Conservation (phyloP, 2,888 invertebrate genomes). For the Trichopria drosophilae region DNA sequence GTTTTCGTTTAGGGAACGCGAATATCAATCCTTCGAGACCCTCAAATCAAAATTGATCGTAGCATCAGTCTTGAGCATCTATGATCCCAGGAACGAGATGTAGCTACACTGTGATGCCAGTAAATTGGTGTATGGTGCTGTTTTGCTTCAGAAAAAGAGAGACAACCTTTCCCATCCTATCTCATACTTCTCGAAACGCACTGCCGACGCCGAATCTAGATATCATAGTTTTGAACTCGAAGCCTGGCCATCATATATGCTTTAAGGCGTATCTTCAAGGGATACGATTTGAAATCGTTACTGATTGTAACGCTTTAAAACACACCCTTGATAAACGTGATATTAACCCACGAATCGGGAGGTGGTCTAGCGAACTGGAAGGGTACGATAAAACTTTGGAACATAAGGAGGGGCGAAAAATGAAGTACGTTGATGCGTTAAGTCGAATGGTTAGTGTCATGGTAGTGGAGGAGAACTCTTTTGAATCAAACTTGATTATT, state of each 20-base stretch:
- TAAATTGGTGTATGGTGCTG: background rate
- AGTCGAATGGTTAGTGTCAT: background rate
- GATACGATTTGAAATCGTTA: background rate
- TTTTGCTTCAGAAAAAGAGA: background rate
- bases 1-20: too few relatives aligned
- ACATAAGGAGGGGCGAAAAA: conserved; percentile 2
- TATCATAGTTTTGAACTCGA: background rate
- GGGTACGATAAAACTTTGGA: background rate
- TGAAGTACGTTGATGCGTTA: background rate
- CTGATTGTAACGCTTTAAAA: background rate
- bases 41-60: background rate
- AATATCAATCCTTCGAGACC: background rate
- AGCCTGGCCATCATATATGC: too few relatives aligned
- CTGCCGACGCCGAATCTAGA: too few relatives aligned
- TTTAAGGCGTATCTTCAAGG: background rate
- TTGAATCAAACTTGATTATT: background rate
- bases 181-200: too few relatives aligned
- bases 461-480: too few relatives aligned
- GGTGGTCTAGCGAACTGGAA: background rate
- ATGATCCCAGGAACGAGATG: background rate
- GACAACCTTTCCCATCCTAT: background rate
- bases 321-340: background rate
- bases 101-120: background rate
- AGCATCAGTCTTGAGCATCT: background rate
- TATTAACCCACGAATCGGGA: too few relatives aligned